phyloP scores from a whole-genome alignment of 53 echinoderm and acorn worm genomes.

The Hippasteria phrygiana region DNA sequence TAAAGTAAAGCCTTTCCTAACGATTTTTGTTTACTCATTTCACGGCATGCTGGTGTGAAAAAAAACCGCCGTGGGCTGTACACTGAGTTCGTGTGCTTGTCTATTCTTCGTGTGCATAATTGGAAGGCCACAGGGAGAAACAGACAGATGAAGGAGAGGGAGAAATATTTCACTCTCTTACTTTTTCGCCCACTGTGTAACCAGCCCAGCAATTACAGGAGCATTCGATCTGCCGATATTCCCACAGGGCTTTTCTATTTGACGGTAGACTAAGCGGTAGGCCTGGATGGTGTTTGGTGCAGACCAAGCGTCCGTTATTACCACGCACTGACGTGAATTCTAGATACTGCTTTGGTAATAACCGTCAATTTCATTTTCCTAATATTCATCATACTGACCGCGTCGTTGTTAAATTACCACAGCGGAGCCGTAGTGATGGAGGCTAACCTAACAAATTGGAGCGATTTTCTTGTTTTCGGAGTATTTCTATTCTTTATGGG shows the following conservation, averaged over 20 bases:
- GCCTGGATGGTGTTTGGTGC: not conserved
- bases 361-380: constrained; percentile 36
- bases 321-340: not conserved
- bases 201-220: constrained; percentile 63
- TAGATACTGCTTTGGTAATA: not conserved
- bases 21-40: constrained; percentile 35
- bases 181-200: constrained; percentile 44
- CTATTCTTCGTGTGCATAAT: constrained; percentile 51
- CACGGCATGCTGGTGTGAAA: not conserved
- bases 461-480: constrained; percentile 85
- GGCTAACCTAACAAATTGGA: constrained; percentile 68
- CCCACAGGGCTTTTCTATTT: constrained; percentile 46
- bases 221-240: constrained; percentile 59
- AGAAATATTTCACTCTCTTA: constrained; percentile 27
- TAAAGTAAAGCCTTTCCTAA: not conserved
- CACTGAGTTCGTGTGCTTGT: constrained; percentile 49
- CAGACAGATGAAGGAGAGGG: not conserved
- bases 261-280: constrained; percentile 20
- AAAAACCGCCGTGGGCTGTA: constrained; percentile 25
- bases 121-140: not conserved
- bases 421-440: not conserved
- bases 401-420: not conserved
- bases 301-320: not conserved
- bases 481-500: constrained; percentile 85
- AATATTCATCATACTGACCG: not conserved